Percentiles rank a stretch among this genome's conserved stretches.
Evolutionary conservation across 2,797 vertebrate species (phyloP).

Genomic region (Iguana delicatissima): DNA sequence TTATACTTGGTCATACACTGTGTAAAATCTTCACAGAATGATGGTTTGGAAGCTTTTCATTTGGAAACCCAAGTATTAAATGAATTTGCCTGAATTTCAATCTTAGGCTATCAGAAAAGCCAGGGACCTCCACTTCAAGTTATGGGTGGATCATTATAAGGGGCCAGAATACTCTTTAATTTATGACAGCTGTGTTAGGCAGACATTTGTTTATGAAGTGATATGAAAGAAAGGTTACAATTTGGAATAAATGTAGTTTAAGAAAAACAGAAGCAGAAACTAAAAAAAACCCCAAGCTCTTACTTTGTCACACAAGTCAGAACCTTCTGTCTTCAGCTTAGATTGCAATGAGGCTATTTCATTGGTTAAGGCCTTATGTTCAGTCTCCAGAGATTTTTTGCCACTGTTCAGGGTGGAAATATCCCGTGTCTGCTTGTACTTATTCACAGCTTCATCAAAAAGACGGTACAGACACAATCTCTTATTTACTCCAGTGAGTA

Average conservation of each 20-base stretch:
- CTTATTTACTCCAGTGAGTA: conserved; percentile 96
- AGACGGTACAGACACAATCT: conserved; percentile 95
- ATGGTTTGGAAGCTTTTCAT: neutral
- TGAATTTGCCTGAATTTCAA: too few relatives aligned
- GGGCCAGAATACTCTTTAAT: conserved; percentile 5
- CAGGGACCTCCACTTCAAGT: neutral
- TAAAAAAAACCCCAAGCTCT: conserved; percentile 33
- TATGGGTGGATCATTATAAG: neutral
- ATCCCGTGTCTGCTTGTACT: conserved; percentile 96
- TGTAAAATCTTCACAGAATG: neutral
- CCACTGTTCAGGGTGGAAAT: conserved; percentile 91
- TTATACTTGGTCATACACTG: neutral
- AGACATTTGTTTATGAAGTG: conserved; percentile 3
- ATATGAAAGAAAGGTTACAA: neutral
- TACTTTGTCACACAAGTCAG: conserved; percentile 95
- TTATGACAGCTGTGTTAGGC: too few relatives aligned
- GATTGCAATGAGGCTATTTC: conserved; percentile 93
- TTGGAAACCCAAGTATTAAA: neutral
- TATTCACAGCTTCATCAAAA: conserved; percentile 96
- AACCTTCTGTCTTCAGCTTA: conserved; percentile 95
- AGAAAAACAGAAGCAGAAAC: neutral
- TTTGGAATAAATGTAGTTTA: neutral
- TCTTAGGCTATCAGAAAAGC: neutral
- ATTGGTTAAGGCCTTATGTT: conserved; percentile 91
- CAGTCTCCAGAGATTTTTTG: conserved; percentile 92